Evolutionary conservation across 2,113 vertebrate species (phyloP).

Genomic region (Myotis brandtii): DNA sequence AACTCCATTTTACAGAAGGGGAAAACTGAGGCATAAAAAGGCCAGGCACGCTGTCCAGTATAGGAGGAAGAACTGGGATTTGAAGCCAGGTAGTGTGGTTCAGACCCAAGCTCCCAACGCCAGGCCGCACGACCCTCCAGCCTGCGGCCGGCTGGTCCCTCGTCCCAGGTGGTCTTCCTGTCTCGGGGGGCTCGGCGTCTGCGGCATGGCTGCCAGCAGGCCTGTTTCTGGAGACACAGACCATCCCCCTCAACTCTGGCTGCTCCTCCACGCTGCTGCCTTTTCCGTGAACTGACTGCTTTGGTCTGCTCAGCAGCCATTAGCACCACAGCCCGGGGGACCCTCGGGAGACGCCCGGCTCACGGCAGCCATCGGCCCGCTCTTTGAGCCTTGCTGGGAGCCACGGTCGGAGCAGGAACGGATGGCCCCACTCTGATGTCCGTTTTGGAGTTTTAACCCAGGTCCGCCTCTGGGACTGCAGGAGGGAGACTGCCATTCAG

Average conservation of each 20-base stretch:
- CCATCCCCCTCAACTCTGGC: background rate
- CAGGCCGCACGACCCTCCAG: background rate
- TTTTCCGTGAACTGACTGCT: conserved; percentile 13
- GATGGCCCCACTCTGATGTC: conserved; percentile 53
- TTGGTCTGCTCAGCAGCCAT: conserved; percentile 19
- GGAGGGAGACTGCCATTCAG: conserved; percentile 71
- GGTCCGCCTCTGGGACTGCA: conserved; percentile 44
- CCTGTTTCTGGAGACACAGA: background rate
- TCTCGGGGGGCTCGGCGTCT: background rate
- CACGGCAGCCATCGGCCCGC: background rate
- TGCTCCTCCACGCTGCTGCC: background rate
- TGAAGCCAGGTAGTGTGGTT: background rate
- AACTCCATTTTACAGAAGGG: background rate
- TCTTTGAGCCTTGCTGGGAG: conserved; percentile 56
- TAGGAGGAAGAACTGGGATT: background rate
- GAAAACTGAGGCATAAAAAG: background rate
- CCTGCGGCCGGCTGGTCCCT: background rate
- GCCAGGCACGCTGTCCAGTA: background rate
- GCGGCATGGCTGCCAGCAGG: background rate
- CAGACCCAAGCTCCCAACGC: background rate
- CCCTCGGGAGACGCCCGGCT: conserved; percentile 40
- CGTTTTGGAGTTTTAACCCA: conserved; percentile 63
- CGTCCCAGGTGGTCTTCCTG: background rate
- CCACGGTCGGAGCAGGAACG: background rate
- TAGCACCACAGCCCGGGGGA: background rate